phyloP scores from a whole-genome alignment of 2,113 vertebrate genomes.

The Grus americana region DNA sequence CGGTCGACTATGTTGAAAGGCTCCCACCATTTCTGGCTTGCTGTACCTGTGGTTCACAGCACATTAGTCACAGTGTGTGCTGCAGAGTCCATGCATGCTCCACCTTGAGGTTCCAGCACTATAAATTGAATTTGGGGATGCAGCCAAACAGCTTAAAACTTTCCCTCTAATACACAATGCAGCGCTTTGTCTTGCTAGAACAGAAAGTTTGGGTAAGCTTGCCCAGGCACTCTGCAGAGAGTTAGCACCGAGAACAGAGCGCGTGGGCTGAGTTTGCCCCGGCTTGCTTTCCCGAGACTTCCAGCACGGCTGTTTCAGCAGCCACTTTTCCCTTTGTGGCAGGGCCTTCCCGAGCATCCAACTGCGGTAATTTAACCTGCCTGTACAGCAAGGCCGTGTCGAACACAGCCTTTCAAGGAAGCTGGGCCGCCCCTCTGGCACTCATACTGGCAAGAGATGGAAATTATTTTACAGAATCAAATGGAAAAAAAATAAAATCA shows the following conservation, averaged over 20 bases:
- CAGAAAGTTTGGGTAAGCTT: not conserved
- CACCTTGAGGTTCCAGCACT: not conserved
- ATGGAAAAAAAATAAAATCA: not conserved
- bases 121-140: not conserved
- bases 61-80: not conserved
- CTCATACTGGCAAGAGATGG: not conserved
- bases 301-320: not conserved
- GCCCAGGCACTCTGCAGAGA: not conserved
- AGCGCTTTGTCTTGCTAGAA: constrained; percentile 1
- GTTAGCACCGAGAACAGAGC: not conserved
- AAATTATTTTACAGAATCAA: not conserved
- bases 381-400: not conserved
- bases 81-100: not conserved
- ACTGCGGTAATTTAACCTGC: not conserved
- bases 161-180: not conserved
- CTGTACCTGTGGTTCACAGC: not conserved
- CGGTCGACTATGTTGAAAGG: not conserved
- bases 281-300: not conserved
- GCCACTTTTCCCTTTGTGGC: not conserved
- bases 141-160: not conserved
- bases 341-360: not conserved
- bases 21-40: not conserved
- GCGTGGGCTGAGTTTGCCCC: not conserved
- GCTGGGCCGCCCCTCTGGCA: not conserved
- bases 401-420: not conserved